Conservation (phyloP, 2,888 invertebrate genomes). For the Phrixothrix hirtus region DNA sequence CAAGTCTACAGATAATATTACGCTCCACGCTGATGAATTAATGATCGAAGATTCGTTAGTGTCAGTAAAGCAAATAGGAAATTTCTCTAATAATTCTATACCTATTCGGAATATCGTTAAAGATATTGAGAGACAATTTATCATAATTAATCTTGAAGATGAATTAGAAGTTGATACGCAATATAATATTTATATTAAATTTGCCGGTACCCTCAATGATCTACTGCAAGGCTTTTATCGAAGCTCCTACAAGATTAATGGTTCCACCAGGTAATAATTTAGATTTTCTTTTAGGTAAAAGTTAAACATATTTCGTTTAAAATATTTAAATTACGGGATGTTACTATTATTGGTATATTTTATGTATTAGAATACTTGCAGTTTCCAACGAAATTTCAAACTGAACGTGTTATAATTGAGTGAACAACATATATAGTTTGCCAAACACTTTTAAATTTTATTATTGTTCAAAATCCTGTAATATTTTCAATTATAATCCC, state of each 20-base stretch:
- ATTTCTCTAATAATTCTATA: conserved; percentile 23
- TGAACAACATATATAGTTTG: too few species aligned
- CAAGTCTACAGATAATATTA: conserved; percentile 67
- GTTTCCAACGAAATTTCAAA: too few species aligned
- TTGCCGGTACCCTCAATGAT: conserved; percentile 73
- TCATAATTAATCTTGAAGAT: conserved; percentile 66
- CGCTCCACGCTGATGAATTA: conserved; percentile 75
- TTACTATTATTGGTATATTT: too few species aligned
- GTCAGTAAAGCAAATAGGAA: conserved; percentile 30
- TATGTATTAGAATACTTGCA: too few species aligned
- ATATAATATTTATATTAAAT: conserved; percentile 72
- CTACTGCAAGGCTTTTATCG: conserved; percentile 80
- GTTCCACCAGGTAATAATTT: conserved; percentile 65
- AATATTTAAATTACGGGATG: too few species aligned
- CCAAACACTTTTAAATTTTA: too few species aligned
- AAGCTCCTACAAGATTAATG: conserved; percentile 74
- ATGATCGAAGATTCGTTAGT: conserved; percentile 59
- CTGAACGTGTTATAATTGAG: too few species aligned
- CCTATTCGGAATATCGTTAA: conserved; percentile 50
- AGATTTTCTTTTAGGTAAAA: neutral
- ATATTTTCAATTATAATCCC: too few species aligned
- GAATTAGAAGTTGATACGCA: conserved; percentile 62
- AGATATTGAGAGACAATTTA: conserved; percentile 69
- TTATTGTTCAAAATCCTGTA: too few species aligned
- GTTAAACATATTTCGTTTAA: too few species aligned